Evolutionary conservation across 2,888 invertebrate species (phyloP).

Genomic region (Pocota personata): DNA sequence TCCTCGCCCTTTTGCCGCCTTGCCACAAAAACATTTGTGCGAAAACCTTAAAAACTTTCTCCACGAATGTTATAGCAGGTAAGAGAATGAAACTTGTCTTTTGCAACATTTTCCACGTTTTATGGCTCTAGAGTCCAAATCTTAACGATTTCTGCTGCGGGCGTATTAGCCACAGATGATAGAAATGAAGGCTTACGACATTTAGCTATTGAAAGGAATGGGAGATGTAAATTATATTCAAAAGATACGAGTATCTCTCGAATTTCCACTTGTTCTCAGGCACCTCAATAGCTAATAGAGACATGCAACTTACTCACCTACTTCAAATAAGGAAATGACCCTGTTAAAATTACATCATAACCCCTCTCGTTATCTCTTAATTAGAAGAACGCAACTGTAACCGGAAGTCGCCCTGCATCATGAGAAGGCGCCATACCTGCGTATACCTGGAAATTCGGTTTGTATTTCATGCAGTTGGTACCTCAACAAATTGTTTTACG

Average conservation of each 20-base stretch:
- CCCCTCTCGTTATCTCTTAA: conserved; percentile 68
- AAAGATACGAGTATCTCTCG: neutral
- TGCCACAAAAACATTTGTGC: conserved; percentile 26
- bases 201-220: neutral
- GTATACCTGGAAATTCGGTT: conserved; percentile 45
- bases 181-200: neutral
- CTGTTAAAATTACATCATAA: conserved; percentile 54
- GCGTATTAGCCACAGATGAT: neutral
- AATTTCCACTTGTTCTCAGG: neutral
- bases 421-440: conserved; percentile 61
- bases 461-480: conserved; percentile 45
- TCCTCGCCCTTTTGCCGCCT: neutral
- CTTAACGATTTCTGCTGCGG: neutral
- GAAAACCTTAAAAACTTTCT: conserved; percentile 33
- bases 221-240: neutral
- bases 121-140: neutral
- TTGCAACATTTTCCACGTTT: conserved; percentile 1
- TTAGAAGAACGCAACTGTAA: conserved; percentile 52
- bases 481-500: conserved; percentile 65
- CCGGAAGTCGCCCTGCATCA: conserved; percentile 60
- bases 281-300: neutral
- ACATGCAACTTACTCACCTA: neutral
- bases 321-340: conserved; percentile 36
- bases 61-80: neutral
- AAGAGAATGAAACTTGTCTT: neutral